Evolutionary conservation across 2,113 vertebrate species (phyloP).

Genomic region (Jacana jacana): DNA sequence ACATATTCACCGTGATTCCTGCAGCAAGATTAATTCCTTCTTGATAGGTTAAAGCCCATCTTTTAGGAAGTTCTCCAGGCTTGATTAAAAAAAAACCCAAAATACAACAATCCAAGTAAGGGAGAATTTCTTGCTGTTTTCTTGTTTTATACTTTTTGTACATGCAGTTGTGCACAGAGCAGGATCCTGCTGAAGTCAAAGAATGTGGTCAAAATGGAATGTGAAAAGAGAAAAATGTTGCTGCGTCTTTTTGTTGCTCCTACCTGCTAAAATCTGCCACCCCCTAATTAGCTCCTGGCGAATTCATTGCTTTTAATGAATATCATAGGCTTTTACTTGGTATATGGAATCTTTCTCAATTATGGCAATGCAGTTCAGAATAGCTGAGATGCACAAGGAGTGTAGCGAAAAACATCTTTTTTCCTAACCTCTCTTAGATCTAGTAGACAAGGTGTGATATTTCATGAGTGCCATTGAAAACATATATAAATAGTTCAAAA

Average conservation of each 20-base stretch:
- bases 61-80: neutral
- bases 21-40: neutral
- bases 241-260: neutral
- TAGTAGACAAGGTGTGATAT: neutral
- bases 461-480: neutral
- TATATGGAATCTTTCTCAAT: neutral
- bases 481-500: neutral
- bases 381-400: neutral
- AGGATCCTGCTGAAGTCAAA: neutral
- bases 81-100: neutral
- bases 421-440: neutral
- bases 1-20: neutral
- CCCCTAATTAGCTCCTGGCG: neutral
- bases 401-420: neutral
- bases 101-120: neutral
- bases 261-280: neutral
- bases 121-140: neutral
- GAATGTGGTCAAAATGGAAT: neutral
- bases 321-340: neutral
- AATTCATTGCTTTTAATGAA: neutral
- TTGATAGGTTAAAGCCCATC: neutral
- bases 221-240: neutral
- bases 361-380: neutral
- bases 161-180: neutral
- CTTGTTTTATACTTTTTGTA: neutral